Evolutionary conservation across 2,888 invertebrate genomes (phyloP).

Genomic region (Tortrix viridana): DNA sequence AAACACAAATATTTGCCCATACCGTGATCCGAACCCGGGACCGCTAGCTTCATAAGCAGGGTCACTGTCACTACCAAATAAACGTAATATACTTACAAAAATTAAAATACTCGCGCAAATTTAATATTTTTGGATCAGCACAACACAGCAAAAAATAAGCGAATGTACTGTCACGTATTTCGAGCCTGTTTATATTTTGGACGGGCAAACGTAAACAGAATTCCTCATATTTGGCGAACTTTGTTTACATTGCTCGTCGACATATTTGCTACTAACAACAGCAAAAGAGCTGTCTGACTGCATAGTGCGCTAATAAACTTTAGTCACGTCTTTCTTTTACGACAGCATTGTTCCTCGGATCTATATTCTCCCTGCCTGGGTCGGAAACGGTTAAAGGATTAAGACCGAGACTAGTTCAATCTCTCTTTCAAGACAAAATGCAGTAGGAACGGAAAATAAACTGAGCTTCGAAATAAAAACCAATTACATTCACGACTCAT

Average conservation of each 20-base stretch:
- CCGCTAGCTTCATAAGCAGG: too few relatives aligned
- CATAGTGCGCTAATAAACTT: conserved; percentile 12
- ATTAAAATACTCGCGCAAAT: not conserved
- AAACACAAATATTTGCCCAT: too few relatives aligned
- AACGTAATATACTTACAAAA: too few relatives aligned
- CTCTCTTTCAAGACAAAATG: not conserved
- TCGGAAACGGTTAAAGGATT: conserved; percentile 14
- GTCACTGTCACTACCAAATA: too few relatives aligned
- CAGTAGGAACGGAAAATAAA: not conserved
- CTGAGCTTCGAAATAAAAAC: too few relatives aligned
- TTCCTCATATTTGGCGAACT: not conserved
- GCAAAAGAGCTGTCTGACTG: conserved; percentile 8
- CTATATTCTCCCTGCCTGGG: conserved; percentile 10
- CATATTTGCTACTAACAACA: conserved; percentile 12
- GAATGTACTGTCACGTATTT: conserved; percentile 2
- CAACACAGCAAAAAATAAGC: not conserved
- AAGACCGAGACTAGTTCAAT: conserved; percentile 8
- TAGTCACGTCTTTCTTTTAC: conserved; percentile 36
- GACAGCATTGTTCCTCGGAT: conserved; percentile 14
- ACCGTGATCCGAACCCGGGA: too few relatives aligned
- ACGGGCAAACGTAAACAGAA: not conserved
- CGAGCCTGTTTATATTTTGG: not conserved
- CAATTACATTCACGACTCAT: conserved; percentile 12
- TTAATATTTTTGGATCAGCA: not conserved
- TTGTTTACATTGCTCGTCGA: conserved; percentile 2